Percentiles rank a stretch among this genome's conserved stretches.
These are phyloP conservation scores for Gymnoscopelus braueri DNA, from an alignment of 2,797 vertebrate genomes.

Conservation along the genomic window DNA sequence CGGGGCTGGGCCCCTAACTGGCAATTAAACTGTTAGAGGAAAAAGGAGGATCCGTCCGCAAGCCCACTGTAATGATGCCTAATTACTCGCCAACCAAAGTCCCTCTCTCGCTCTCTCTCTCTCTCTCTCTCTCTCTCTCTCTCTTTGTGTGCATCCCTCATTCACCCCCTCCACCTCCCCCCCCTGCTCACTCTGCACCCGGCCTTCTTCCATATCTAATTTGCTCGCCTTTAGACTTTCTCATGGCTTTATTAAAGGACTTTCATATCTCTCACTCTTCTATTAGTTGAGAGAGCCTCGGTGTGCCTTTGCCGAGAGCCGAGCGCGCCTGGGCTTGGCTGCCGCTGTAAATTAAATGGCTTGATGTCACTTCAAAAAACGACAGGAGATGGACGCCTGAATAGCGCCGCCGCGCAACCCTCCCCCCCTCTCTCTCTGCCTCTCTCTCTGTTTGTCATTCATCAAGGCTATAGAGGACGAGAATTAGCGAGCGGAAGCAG, in stretches of 20 bases:
- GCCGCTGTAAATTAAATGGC: constrained; percentile 65
- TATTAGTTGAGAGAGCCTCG: constrained; percentile 64
- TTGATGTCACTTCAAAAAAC: constrained; percentile 68
- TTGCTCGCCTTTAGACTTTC: constrained; percentile 61
- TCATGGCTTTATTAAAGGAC: constrained; percentile 71
- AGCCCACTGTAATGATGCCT: constrained; percentile 45
- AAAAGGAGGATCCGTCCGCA: constrained; percentile 36
- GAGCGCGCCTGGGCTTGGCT: constrained; percentile 35
- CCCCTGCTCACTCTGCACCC: constrained; percentile 36
- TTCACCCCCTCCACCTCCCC: constrained; percentile 33
- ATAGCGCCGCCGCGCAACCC: not conserved
- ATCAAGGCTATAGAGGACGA: constrained; percentile 43
- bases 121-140: not conserved
- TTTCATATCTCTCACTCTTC: constrained; percentile 67
- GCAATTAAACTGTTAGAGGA: constrained; percentile 50
- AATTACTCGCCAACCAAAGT: constrained; percentile 52
- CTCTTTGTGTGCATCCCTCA: constrained; percentile 14
- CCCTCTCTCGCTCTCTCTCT: not conserved
- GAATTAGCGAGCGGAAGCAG: constrained; percentile 9
- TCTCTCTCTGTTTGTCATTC: constrained; percentile 30
- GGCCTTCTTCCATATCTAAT: constrained; percentile 60
- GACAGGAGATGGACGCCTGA: constrained; percentile 51
- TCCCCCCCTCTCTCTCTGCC: constrained; percentile 25
- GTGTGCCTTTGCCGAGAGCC: constrained; percentile 25
- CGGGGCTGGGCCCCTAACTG: constrained; percentile 4